A percentile compares a stretch with the other conserved stretches of the same genome.
Conservation (phyloP, 2,888 invertebrate species). For the Prenolepis imparis region DNA sequence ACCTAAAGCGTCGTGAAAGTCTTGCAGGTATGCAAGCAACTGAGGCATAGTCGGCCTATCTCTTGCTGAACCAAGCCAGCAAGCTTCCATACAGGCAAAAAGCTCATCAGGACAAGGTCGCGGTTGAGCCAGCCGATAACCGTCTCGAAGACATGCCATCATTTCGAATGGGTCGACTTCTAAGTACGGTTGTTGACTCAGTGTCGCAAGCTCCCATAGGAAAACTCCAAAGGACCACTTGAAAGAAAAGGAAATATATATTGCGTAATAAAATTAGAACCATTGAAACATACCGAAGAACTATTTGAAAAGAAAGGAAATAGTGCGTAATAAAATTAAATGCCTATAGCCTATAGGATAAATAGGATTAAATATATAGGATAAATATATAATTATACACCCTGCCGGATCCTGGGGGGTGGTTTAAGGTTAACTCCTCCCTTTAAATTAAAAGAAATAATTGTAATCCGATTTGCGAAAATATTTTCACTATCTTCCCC, state of each 20-base stretch:
- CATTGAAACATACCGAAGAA: no score
- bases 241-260: conserved; percentile 25
- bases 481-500: no score
- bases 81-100: conserved; percentile 93
- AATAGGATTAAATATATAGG: no score
- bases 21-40: conserved; percentile 91
- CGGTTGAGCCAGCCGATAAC: conserved; percentile 96
- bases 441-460: no score
- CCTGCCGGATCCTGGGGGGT: no score
- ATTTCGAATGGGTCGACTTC: conserved; percentile 98
- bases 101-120: conserved; percentile 98
- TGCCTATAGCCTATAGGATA: no score
- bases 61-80: conserved; percentile 90
- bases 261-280: neutral
- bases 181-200: conserved; percentile 95
- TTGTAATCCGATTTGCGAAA: no score
- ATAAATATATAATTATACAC: no score
- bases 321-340: neutral
- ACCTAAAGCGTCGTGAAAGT: conserved; percentile 91
- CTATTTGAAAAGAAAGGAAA: conserved; percentile 89
- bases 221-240: conserved; percentile 98
- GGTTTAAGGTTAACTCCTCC: no score
- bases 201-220: conserved; percentile 96
- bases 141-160: conserved; percentile 94
- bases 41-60: conserved; percentile 91